Evolutionary conservation across 2,113 vertebrate species (phyloP).

Genomic region (Neotragus pygmaeus): DNA sequence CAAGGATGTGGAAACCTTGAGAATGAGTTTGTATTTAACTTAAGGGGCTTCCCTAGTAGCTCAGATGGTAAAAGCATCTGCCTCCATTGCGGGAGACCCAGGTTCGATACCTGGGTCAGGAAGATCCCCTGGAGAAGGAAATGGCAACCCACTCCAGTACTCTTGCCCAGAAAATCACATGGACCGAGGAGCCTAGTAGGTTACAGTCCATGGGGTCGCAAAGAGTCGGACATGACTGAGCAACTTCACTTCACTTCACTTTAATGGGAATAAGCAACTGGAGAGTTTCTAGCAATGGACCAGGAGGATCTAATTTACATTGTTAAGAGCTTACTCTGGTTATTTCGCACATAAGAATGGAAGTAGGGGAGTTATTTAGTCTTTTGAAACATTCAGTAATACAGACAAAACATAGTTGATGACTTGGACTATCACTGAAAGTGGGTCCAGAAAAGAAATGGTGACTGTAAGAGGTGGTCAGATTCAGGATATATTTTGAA

Average conservation of each 20-base stretch:
- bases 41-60: not conserved
- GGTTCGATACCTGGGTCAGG: too few species aligned
- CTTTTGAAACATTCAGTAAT: not conserved
- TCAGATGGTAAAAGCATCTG: too few species aligned
- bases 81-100: too few species aligned
- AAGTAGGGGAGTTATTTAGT: not conserved
- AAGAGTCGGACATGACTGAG: too few species aligned
- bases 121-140: too few species aligned
- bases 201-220: too few species aligned
- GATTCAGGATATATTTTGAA: not conserved
- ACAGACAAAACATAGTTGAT: not conserved
- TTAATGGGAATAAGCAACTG: not conserved
- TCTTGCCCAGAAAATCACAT: too few species aligned
- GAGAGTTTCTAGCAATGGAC: not conserved
- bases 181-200: too few species aligned
- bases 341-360: not conserved
- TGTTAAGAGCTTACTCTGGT: not conserved
- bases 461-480: not conserved
- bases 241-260: too few species aligned
- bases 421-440: not conserved
- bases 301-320: not conserved
- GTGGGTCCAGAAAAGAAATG: not conserved
- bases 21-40: not conserved
- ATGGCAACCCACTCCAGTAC: too few species aligned
- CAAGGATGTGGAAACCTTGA: not conserved